phyloP scores from a whole-genome alignment of 2,113 vertebrate genomes.

The Erythrocercus mccallii region DNA sequence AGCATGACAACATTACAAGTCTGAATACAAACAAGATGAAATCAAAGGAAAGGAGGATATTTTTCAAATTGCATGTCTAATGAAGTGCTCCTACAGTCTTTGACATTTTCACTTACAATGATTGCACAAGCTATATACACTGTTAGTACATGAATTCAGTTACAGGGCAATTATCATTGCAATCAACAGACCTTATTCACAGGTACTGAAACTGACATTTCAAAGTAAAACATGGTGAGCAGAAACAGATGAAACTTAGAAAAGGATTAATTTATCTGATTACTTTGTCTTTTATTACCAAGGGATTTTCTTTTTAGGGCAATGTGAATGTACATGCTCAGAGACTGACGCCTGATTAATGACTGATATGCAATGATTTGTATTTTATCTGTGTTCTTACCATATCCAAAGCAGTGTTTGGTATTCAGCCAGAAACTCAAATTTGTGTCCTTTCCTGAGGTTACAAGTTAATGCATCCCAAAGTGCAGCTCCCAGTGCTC shows the following conservation, averaged over 20 bases:
- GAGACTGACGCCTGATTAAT: background rate
- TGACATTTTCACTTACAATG: background rate
- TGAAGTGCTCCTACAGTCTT: background rate
- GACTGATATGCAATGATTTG: background rate
- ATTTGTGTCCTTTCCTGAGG: slow-evolving; percentile 48
- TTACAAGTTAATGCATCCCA: slow-evolving; percentile 24
- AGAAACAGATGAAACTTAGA: background rate
- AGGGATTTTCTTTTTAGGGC: background rate
- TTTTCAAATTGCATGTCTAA: background rate
- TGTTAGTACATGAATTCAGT: background rate
- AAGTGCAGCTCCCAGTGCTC: slow-evolving; percentile 37
- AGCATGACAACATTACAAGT: background rate
- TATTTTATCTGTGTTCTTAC: background rate
- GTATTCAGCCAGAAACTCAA: slow-evolving; percentile 39
- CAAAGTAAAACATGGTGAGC: background rate
- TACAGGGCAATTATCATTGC: background rate
- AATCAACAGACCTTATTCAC: slow-evolving; percentile 1
- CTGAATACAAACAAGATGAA: slow-evolving; percentile 7
- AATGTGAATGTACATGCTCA: background rate
- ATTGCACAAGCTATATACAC: background rate
- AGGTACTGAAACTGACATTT: background rate
- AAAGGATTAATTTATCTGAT: background rate
- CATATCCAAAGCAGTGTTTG: slow-evolving; percentile 17
- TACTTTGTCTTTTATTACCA: background rate
- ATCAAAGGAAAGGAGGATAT: background rate